Conservation (phyloP, 2,797 vertebrate genomes). For the Anguilla marmorata region DNA sequence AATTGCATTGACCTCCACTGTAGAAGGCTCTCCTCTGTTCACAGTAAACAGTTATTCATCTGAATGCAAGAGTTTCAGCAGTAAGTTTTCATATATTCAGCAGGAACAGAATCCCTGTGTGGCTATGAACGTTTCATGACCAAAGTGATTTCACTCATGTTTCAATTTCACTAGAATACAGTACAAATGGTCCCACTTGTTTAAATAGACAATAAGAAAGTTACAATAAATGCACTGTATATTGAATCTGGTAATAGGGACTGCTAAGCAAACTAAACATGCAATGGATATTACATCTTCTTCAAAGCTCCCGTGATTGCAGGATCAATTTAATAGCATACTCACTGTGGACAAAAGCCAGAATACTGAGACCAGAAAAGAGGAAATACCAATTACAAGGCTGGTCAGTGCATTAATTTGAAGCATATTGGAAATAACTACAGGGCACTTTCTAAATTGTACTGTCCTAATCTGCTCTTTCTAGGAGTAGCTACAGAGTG, state of each 20-base stretch:
- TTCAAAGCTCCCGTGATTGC: neutral
- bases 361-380: neutral
- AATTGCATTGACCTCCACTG: neutral
- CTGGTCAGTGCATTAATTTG: neutral
- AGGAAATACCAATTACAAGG: neutral
- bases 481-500: neutral
- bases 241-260: no score
- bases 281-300: neutral
- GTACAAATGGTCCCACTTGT: no score
- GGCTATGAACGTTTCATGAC: no score
- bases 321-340: neutral
- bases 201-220: no score
- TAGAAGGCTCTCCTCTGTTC: neutral
- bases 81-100: neutral
- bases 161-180: no score
- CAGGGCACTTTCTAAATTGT: neutral
- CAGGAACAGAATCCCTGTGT: neutral
- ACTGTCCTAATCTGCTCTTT: neutral
- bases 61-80: neutral
- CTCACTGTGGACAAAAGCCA: neutral
- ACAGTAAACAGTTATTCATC: neutral
- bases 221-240: no score
- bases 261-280: neutral
- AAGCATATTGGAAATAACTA: neutral
- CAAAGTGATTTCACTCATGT: no score